A percentile compares a stretch with the other conserved stretches of the same genome.
Conservation (phyloP, 2,797 vertebrate genomes). For the Rhincodon typus region DNA sequence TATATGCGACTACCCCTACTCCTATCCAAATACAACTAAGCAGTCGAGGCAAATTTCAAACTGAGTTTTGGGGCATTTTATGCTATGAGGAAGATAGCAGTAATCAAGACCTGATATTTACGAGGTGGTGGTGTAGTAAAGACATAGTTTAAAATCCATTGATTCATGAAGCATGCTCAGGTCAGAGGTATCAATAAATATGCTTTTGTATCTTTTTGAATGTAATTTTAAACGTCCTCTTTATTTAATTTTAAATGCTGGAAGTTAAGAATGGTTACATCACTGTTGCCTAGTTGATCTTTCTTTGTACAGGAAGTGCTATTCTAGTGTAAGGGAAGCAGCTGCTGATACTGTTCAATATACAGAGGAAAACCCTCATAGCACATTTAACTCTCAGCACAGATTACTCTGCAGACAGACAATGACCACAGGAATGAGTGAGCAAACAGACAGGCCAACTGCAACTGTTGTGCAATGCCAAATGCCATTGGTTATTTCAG, state of each 20-base stretch:
- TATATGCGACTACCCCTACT: neutral
- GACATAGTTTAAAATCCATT: neutral
- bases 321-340: slow-evolving; percentile 34
- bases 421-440: neutral
- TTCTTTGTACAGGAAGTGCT: slow-evolving; percentile 23
- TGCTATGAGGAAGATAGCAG: neutral
- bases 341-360: slow-evolving; percentile 33
- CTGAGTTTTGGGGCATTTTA: neutral
- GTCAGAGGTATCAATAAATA: neutral
- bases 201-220: neutral
- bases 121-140: too few species aligned
- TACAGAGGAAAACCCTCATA: slow-evolving; percentile 34
- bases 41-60: neutral
- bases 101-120: neutral
- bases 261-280: slow-evolving; percentile 8
- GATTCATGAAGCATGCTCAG: neutral
- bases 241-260: slow-evolving; percentile 21
- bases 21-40: neutral
- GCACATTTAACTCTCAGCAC: neutral
- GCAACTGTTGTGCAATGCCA: too few species aligned
- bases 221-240: neutral
- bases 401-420: neutral
- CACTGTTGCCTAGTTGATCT: slow-evolving; percentile 6
- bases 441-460: neutral
- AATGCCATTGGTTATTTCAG: neutral